Conservation (phyloP, 2,797 vertebrate genomes). For the Chloroceryle inda region DNA sequence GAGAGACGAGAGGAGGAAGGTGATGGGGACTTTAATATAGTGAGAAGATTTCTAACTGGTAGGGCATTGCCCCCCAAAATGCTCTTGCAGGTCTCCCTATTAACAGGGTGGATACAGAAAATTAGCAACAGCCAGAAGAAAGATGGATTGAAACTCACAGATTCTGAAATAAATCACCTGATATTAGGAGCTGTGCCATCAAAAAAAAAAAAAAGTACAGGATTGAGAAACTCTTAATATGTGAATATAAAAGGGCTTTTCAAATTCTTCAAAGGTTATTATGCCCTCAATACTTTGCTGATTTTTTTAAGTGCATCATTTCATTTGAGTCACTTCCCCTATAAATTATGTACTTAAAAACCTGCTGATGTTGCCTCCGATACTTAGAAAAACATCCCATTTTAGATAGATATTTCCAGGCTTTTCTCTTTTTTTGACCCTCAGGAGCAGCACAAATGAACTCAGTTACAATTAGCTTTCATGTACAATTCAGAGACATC, state of each 20-base stretch:
- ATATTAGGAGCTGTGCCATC: neutral
- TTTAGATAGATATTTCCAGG: neutral
- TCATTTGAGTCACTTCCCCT: slow-evolving; percentile 52
- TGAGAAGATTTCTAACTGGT: neutral
- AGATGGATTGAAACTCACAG: neutral
- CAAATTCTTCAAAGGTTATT: slow-evolving; percentile 27
- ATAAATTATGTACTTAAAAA: slow-evolving; percentile 36
- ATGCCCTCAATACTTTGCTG: slow-evolving; percentile 17
- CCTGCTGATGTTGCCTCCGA: neutral
- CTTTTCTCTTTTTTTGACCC: neutral
- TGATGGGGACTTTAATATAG: neutral
- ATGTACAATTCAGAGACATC: rapidly evolving
- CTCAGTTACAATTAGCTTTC: neutral
- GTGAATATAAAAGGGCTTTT: neutral
- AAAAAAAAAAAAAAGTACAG: neutral
- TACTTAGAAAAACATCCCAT: neutral
- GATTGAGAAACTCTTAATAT: neutral
- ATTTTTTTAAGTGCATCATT: slow-evolving; percentile 51
- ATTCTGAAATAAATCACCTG: slow-evolving; percentile 24
- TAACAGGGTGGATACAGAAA: neutral
- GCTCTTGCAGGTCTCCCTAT: neutral
- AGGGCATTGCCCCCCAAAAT: neutral
- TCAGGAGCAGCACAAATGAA: neutral
- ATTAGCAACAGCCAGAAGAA: neutral
- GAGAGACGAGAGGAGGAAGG: neutral